Evolutionary conservation across 2,113 vertebrate species (phyloP).

Genomic region (Globicephala melas): DNA sequence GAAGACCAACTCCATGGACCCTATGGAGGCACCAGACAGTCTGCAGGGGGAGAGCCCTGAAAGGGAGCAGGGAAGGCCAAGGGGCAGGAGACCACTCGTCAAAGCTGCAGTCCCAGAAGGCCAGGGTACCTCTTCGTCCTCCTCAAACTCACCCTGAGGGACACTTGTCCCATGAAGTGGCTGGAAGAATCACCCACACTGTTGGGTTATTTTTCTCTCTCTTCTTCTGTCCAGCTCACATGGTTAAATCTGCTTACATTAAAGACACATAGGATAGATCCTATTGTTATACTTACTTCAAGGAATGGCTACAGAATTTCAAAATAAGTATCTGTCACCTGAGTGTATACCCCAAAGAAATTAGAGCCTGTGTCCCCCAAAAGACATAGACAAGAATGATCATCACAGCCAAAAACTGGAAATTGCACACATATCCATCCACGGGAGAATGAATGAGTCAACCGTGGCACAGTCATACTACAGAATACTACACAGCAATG

Average conservation of each 20-base stretch:
- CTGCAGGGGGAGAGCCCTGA: background rate
- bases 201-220: background rate
- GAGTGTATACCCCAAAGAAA: background rate
- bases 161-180: accelerated
- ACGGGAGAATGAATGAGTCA: background rate
- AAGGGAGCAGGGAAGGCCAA: background rate
- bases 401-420: background rate
- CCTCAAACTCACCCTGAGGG: accelerated
- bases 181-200: background rate
- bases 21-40: background rate
- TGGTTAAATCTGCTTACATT: background rate
- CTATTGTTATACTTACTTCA: background rate
- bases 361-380: background rate
- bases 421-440: background rate
- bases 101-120: too few species aligned
- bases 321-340: background rate
- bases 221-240: background rate
- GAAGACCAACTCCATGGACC: background rate
- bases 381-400: background rate
- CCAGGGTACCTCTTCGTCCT: background rate
- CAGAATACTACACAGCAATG: background rate
- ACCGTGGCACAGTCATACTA: accelerated
- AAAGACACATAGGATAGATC: background rate
- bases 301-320: background rate
- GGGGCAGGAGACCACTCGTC: background rate